phyloP scores from a whole-genome alignment of 2,797 vertebrate genomes.

The Ciconia nigra region DNA sequence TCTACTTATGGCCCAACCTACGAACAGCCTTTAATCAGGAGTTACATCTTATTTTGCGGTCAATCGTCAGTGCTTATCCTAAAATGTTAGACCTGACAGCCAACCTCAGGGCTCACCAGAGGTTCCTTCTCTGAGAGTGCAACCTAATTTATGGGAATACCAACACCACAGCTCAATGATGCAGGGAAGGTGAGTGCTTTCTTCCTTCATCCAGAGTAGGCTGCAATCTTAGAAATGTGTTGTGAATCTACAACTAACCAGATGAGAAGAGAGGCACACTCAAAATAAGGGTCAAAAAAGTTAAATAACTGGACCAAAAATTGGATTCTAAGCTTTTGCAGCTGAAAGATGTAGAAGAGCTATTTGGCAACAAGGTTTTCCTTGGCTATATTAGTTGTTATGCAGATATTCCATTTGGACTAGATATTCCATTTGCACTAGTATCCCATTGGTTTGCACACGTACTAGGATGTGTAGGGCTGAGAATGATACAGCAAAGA shows the following conservation, averaged over 20 bases:
- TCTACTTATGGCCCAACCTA: neutral
- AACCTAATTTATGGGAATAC: neutral
- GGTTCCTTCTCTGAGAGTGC: neutral
- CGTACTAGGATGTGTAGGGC: neutral
- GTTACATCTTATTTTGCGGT: neutral
- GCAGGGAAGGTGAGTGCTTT: neutral
- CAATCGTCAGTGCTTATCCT: neutral
- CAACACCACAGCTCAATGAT: neutral
- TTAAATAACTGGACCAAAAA: neutral
- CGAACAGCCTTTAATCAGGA: neutral
- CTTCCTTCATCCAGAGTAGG: neutral
- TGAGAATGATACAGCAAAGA: constrained; percentile 34
- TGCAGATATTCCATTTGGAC: constrained; percentile 19
- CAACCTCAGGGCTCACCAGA: neutral
- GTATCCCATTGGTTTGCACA: constrained; percentile 17
- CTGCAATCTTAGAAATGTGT: neutral
- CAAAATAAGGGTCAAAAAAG: neutral
- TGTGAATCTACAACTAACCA: neutral
- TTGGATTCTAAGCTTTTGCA: neutral
- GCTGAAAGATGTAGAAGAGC: neutral
- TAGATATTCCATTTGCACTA: constrained; percentile 32
- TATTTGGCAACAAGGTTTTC: neutral
- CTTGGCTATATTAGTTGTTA: neutral
- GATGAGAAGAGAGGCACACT: neutral
- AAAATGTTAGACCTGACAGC: neutral